These are phyloP conservation scores for Chiridota heheva DNA, from an alignment of 35 echinoderm and acorn worm species.

Conservation along the genomic window DNA sequence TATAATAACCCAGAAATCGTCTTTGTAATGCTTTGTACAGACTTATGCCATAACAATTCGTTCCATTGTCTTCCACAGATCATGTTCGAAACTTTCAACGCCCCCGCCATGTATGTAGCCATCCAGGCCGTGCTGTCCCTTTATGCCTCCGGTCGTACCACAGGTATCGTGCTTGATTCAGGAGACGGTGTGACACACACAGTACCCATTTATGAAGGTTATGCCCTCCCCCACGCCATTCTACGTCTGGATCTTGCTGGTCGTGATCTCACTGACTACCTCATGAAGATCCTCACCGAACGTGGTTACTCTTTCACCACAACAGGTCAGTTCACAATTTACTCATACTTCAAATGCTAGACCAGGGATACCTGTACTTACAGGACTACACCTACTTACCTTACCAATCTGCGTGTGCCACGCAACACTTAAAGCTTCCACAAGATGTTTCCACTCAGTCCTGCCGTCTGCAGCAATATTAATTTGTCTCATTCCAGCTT, in stretches of 20 bases:
- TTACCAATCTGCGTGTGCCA: background rate
- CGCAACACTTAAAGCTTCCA: background rate
- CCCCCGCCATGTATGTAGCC: slow-evolving; percentile 98
- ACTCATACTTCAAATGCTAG: background rate
- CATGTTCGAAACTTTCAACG: slow-evolving; percentile 99
- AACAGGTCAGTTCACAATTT: slow-evolving; percentile 70
- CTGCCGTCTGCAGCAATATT: background rate
- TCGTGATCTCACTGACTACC: slow-evolving; percentile 99
- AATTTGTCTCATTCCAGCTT: background rate
- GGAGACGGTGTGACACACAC: slow-evolving; percentile 97
- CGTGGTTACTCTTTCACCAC: slow-evolving; percentile 99
- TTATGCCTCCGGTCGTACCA: slow-evolving; percentile 98
- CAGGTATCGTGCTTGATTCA: slow-evolving; percentile 96
- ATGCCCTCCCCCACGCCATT: slow-evolving; percentile 96
- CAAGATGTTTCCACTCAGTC: background rate
- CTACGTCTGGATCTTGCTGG: slow-evolving; percentile 97
- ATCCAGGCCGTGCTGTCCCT: slow-evolving; percentile 99
- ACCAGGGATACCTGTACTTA: background rate
- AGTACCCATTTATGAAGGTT: slow-evolving; percentile 99
- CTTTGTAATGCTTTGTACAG: background rate
- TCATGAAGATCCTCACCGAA: slow-evolving; percentile 99
- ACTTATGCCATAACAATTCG: background rate
- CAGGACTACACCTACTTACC: background rate
- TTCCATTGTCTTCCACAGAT: slow-evolving; percentile 53
- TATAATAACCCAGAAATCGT: too few species aligned